Percentiles rank a stretch among this genome's conserved stretches.
These are phyloP conservation scores for Mnemiopsis leidyi DNA, from an alignment of 37 sponge, comb jelly and placozoan genomes.

Conservation along the genomic window DNA sequence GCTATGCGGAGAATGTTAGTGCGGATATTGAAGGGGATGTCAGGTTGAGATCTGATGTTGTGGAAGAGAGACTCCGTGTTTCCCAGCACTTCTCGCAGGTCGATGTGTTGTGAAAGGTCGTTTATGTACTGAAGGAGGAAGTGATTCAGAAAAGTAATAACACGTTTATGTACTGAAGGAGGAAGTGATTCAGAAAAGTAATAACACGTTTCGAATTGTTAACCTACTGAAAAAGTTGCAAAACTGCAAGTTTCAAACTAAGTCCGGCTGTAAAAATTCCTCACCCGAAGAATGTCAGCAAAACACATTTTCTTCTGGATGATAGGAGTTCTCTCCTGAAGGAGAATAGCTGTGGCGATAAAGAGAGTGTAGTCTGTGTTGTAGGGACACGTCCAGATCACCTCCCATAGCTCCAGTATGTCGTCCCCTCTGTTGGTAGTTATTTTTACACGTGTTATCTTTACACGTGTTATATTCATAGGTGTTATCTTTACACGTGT, in stretches of 20 bases:
- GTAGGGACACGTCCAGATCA: constrained; percentile 77
- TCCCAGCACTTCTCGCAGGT: constrained; percentile 69
- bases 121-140: constrained; percentile 82
- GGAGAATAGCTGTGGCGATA: constrained; percentile 85
- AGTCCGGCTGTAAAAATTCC: neutral
- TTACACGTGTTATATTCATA: too few relatives aligned
- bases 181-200: neutral
- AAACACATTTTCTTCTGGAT: constrained; percentile 66
- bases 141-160: neutral
- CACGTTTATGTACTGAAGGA: neutral
- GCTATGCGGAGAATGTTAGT: constrained; percentile 4
- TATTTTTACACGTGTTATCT: too few relatives aligned
- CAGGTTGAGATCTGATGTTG: constrained; percentile 66
- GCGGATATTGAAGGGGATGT: constrained; percentile 56
- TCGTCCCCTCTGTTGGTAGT: constrained; percentile 23
- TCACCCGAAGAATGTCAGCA: constrained; percentile 77
- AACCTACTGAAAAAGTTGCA: neutral
- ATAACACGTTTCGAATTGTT: too few relatives aligned
- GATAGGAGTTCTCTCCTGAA: constrained; percentile 71
- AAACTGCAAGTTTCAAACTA: neutral
- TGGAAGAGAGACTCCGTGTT: constrained; percentile 75
- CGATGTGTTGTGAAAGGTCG: constrained; percentile 70
- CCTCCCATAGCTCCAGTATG: constrained; percentile 86
- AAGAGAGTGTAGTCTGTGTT: constrained; percentile 82
- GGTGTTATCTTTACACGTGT: too few relatives aligned